Percentiles rank a stretch among this genome's conserved stretches.
Evolutionary conservation across 2,888 invertebrate species (phyloP).

Genomic region (Conomelus anceps): DNA sequence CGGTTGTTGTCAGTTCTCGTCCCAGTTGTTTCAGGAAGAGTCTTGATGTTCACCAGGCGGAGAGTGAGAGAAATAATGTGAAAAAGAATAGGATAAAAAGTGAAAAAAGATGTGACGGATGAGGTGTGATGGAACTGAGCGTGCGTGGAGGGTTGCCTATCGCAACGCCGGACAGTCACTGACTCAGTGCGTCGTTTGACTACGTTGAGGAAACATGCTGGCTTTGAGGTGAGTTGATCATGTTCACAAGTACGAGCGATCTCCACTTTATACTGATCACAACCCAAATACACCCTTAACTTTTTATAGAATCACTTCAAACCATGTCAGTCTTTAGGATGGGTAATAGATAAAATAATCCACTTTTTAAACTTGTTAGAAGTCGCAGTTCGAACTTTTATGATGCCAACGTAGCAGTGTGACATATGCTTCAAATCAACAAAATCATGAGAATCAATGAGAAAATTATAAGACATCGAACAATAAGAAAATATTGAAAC

Average conservation of each 20-base stretch:
- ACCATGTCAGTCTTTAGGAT: too few species aligned
- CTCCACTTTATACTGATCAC: background rate
- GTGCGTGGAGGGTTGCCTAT: background rate
- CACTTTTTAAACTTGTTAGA: too few species aligned
- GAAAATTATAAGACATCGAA: too few species aligned
- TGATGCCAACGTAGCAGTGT: too few species aligned
- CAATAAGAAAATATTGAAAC: too few species aligned
- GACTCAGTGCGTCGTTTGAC: background rate
- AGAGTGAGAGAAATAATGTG: background rate
- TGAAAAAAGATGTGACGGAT: background rate
- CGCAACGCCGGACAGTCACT: background rate
- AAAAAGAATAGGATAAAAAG: background rate
- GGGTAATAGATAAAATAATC: too few species aligned
- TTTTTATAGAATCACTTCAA: background rate
- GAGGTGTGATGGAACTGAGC: background rate
- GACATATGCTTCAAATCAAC: too few species aligned
- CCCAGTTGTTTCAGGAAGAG: background rate
- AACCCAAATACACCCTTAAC: background rate
- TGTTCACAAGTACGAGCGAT: background rate
- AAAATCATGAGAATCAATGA: too few species aligned
- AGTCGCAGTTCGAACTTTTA: too few species aligned
- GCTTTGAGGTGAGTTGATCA: background rate
- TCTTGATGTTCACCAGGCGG: background rate
- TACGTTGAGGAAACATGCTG: background rate
- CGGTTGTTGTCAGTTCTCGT: background rate